Evolutionary conservation across 2,888 invertebrate genomes (phyloP).

Genomic region (Lochmaea crataegi): DNA sequence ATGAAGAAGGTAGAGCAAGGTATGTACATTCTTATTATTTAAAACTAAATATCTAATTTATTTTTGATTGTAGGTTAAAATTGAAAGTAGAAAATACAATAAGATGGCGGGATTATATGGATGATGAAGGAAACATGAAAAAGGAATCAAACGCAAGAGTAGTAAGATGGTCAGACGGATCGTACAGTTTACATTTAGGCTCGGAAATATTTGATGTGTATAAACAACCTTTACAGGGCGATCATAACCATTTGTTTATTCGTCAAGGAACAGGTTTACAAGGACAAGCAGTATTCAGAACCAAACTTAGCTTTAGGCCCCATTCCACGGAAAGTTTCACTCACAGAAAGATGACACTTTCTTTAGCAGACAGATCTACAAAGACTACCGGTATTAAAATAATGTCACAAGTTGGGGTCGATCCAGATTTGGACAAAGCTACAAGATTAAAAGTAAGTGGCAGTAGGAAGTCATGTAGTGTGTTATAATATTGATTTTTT

Average conservation of each 20-base stretch:
- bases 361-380: constrained; percentile 92
- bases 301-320: constrained; percentile 96
- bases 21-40: constrained; percentile 50
- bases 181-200: constrained; percentile 95
- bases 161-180: constrained; percentile 98
- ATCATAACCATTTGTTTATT: constrained; percentile 97
- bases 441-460: constrained; percentile 85
- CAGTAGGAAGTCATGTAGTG: no score
- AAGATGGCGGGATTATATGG: constrained; percentile 89
- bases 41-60: neutral
- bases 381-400: constrained; percentile 97
- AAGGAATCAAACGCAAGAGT: constrained; percentile 96
- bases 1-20: constrained; percentile 96
- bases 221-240: constrained; percentile 92
- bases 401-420: constrained; percentile 90
- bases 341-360: constrained; percentile 98
- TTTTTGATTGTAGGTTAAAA: constrained; percentile 75
- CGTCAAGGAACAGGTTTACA: constrained; percentile 98
- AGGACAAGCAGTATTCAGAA: constrained; percentile 96
- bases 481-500: constrained; percentile 10
- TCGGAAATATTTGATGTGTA: constrained; percentile 98
- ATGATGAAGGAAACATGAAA: constrained; percentile 82
- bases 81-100: constrained; percentile 98
- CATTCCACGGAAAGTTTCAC: constrained; percentile 99
- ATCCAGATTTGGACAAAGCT: constrained; percentile 93